Base-by-base conservation (phyloP, 2,888 invertebrate species). In the Napeogenes inachia region DNA sequence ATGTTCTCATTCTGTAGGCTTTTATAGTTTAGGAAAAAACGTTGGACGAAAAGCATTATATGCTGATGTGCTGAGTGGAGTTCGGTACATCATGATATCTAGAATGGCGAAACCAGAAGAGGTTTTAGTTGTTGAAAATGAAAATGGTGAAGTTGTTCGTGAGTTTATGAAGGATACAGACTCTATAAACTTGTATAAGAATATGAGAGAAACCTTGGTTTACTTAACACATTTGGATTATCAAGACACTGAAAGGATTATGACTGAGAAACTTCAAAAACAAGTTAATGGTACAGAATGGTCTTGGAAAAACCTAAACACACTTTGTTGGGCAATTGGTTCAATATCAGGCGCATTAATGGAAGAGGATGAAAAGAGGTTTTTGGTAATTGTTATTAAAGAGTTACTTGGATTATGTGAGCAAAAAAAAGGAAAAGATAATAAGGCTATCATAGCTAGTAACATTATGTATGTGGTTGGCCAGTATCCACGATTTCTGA, bases 381-480 rank as follows among this genome's bases (percentile, higher is more conserved):
- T 99, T 89, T 92, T 99, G 74, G 99, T 99, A 61, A 98, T 98
- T 60, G 99, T 99, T 56, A 99, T 99, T 70, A 98, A 97, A 89
- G 99, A 99, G 89, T 92, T 99, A 64, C 92, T 99, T 67, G 99
- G 99, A 0, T 91, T 99, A 58, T 99, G 99, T 87, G 98, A 99
- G 82, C 99, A 99, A 86, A 99, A 99, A 84, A 95, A 99, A 74
- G 94, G 98, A 59, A 99, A 99, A 91, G 99, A 99, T 90, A 99
- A 99, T 89, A 99, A 99, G 89, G 99, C 99, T 63, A 99, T 99
- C 71, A 99, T 99, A 78, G 99, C 99, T 13, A 99, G 99, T 70
- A 99, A 99, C 89, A 99, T 99, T 69, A 99, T 99, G 99, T 99
- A 99, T 89, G 99, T 99, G 64, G 99, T 99, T 60, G 99, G 99